phyloP scores from a whole-genome alignment of 2,888 invertebrate genomes.

The Odontothrips loti region DNA sequence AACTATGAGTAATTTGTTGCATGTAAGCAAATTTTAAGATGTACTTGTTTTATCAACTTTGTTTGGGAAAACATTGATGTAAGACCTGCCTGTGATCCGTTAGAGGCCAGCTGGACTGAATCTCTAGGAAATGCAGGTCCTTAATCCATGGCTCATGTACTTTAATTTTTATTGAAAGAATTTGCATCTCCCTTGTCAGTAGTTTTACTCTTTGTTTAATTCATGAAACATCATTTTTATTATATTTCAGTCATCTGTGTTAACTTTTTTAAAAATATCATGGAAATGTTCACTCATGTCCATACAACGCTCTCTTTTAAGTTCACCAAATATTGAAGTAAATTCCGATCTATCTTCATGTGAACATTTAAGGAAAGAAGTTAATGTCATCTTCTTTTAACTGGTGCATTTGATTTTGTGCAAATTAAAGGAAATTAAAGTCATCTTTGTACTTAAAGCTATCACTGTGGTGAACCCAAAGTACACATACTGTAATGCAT shows the following conservation, averaged over 20 bases:
- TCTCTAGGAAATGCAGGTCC: background rate
- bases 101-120: conserved; percentile 2
- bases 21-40: background rate
- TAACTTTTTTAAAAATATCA: background rate
- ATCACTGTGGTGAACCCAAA: background rate
- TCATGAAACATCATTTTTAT: background rate
- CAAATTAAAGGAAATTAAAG: background rate
- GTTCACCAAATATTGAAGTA: background rate
- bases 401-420: background rate
- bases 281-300: background rate
- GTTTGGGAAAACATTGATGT: background rate
- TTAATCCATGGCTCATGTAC: background rate
- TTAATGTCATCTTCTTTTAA: background rate
- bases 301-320: background rate
- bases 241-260: background rate
- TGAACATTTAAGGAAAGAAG: background rate
- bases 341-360: background rate
- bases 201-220: background rate
- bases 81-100: background rate
- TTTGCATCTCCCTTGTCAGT: background rate
- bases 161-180: background rate
- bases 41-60: background rate
- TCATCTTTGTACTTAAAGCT: background rate
- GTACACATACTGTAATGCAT: background rate
- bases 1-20: background rate